Percentiles rank a stretch among this genome's conserved stretches.
phyloP scores from a whole-genome alignment of 2,113 vertebrate species.

The Zapornia atra region DNA sequence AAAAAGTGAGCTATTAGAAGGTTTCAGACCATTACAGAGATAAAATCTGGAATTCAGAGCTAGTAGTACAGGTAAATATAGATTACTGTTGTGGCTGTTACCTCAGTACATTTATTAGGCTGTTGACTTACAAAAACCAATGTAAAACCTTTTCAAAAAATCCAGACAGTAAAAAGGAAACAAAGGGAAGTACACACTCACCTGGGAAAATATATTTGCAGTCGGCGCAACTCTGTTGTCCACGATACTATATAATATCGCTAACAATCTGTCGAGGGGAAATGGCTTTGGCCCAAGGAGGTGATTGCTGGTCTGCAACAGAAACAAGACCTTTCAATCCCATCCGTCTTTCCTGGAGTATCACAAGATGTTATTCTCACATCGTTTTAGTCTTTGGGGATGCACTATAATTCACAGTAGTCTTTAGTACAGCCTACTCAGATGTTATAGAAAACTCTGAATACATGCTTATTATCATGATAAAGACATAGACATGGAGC shows the following conservation, averaged over 20 bases:
- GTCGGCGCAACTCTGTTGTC: slow-evolving; percentile 92
- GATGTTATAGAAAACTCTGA: not conserved
- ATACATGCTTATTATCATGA: not conserved
- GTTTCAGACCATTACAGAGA: not conserved
- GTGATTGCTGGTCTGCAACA: slow-evolving; percentile 92
- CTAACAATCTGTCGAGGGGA: slow-evolving; percentile 91
- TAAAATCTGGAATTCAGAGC: not conserved
- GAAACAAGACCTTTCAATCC: slow-evolving; percentile 3
- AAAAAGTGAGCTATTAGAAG: not conserved
- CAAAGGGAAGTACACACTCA: slow-evolving; percentile 52
- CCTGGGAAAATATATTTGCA: slow-evolving; percentile 95
- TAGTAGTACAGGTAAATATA: not conserved
- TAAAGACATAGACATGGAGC: not conserved
- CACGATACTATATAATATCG: slow-evolving; percentile 95
- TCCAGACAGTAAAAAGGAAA: not conserved
- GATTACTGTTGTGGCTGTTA: not conserved
- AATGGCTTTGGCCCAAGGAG: slow-evolving; percentile 97
- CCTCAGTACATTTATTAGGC: not conserved
- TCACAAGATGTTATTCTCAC: not conserved
- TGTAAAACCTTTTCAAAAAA: not conserved
- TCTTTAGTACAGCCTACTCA: not conserved
- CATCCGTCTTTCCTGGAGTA: not conserved
- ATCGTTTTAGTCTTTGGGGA: not conserved
- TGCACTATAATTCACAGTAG: not conserved
- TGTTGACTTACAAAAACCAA: not conserved